Evolutionary conservation across 2,797 vertebrate species (phyloP).

Genomic region (Scyliorhinus canicula): DNA sequence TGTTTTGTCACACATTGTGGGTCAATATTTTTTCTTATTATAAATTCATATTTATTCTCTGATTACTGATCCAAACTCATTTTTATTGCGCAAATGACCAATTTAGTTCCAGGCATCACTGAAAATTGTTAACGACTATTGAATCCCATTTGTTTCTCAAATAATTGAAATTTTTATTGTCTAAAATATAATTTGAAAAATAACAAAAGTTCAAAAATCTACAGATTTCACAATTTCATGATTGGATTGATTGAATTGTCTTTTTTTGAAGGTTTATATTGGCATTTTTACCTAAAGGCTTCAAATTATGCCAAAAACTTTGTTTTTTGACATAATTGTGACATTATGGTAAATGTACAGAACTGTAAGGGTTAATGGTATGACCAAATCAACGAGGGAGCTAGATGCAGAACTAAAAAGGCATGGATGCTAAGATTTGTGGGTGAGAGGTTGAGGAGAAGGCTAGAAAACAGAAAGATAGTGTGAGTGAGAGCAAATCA

Average conservation of each 20-base stretch:
- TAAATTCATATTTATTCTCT: neutral
- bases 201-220: neutral
- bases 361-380: too few relatives aligned
- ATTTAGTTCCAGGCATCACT: neutral
- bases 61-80: neutral
- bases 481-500: too few relatives aligned
- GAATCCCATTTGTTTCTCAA: neutral
- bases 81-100: neutral
- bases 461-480: too few relatives aligned
- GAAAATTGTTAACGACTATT: neutral
- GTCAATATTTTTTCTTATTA: neutral
- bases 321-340: neutral
- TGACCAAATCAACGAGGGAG: too few relatives aligned
- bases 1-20: neutral
- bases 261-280: neutral
- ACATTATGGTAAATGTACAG: too few relatives aligned
- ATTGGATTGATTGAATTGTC: neutral
- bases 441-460: too few relatives aligned
- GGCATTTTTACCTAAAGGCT: neutral
- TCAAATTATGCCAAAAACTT: neutral
- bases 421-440: too few relatives aligned
- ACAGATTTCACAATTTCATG: neutral
- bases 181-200: neutral
- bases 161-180: neutral
- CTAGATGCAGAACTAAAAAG: too few relatives aligned